phyloP scores from a whole-genome alignment of 64 coral and sea anemone species.

The Montipora capricornis region DNA sequence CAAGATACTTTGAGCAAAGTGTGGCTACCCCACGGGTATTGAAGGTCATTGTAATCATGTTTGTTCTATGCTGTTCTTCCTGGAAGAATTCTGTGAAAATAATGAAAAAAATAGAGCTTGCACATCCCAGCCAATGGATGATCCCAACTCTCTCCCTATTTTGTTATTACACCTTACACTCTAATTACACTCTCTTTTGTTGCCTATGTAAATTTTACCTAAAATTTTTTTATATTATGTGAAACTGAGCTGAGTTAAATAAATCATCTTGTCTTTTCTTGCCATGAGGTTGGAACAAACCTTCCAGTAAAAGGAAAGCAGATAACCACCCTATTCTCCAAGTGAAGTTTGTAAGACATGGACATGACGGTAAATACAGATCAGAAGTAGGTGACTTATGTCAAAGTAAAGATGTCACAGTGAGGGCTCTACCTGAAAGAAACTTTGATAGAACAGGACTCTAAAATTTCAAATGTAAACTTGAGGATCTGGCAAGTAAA shows the following conservation, averaged over 20 bases:
- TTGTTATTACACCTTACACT: too few species aligned
- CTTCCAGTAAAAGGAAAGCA: slow-evolving; percentile 33
- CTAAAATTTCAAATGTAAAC: slow-evolving; percentile 64
- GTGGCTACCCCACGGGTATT: slow-evolving; percentile 46
- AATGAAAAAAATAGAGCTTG: slow-evolving; percentile 39
- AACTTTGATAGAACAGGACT: slow-evolving; percentile 41
- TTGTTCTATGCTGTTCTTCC: slow-evolving; percentile 31
- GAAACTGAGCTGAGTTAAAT: too few species aligned
- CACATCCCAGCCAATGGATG: slow-evolving; percentile 54
- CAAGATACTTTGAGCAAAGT: slow-evolving; percentile 23
- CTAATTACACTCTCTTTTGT: too few species aligned
- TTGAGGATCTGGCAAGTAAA: slow-evolving; percentile 58
- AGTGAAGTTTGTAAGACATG: slow-evolving; percentile 39
- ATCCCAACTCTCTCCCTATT: too few species aligned
- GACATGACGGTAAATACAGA: background rate
- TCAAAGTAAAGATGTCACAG: slow-evolving; percentile 1
- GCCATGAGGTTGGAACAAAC: slow-evolving; percentile 15
- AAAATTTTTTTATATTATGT: too few species aligned
- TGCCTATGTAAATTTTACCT: too few species aligned
- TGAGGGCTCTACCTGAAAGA: slow-evolving; percentile 19
- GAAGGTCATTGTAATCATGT: slow-evolving; percentile 60
- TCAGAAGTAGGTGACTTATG: background rate
- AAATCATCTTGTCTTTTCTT: too few species aligned
- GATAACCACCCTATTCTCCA: slow-evolving; percentile 6
- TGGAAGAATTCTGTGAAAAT: slow-evolving; percentile 50